Base-by-base conservation (phyloP, 2,113 vertebrate species). In the Nerophis ophidion region DNA sequence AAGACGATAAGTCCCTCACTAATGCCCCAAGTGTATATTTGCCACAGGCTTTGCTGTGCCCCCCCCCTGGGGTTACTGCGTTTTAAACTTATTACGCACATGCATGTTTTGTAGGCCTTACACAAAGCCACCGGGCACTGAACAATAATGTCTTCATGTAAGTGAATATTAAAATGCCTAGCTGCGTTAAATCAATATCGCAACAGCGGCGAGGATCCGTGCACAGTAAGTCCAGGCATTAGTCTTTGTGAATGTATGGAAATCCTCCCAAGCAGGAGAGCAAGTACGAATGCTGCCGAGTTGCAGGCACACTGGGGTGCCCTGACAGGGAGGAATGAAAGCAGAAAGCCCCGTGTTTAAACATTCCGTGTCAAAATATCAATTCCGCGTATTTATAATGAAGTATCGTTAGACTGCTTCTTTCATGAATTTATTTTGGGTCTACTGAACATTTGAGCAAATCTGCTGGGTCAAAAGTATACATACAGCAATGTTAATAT, bases 221-320 rank as follows among this genome's bases (percentile, higher is more conserved):
- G 54, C 68, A 65, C 70, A 60, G 71, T 82, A 83, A 87, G 87
- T 86, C 76, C 79, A 70, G 77, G 82, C 81, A 84, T 88, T 84
- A 84, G 86, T 83, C 86, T 81, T 81, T 81, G 73, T 75, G 83
- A 86, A 84, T 82, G 80, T 80, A 79, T 78, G 76, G 83, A 87
- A 90, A 87, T 84, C 81, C 76, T 61, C 64, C 51, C 61, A 57
- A 68, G 72, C 58, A 71, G 72, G 65, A 42, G 26, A 56, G 66
- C 19, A 26, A 26, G 40, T 77, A 87, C 12, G 40, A 82, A 86
- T 82, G 81, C 84, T 68, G 63, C 42, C 42, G 62, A 61, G 74
- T 72, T 80, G 67, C 69, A 69, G 72, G 48, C 63, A 61, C 50
- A 66, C 54, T 34, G 13, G 47, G 59, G 7, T 49, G 42, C 10